A percentile compares a stretch with the other conserved stretches of the same genome.
Evolutionary conservation across 1,140 invertebrate genomes (phyloP).

Genomic region (Papilio aristodemus): DNA sequence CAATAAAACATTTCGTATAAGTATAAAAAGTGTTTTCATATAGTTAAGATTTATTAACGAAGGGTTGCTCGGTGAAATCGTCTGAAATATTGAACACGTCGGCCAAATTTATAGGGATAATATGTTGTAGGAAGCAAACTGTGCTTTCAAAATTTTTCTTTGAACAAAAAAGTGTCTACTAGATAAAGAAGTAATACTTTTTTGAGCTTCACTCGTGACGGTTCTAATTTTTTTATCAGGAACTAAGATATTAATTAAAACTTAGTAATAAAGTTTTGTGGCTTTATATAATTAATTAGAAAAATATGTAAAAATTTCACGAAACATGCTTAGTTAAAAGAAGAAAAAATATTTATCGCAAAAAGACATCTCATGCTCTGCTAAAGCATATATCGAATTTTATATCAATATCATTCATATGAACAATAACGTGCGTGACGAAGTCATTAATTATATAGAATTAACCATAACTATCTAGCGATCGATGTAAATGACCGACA

Average conservation of each 20-base stretch:
- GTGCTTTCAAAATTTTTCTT: conserved; percentile 19
- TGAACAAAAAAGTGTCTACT: conserved; percentile 11
- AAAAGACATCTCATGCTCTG: too few species aligned
- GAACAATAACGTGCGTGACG: not conserved
- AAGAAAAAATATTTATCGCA: too few species aligned
- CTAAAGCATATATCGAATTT: too few species aligned
- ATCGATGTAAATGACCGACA: conserved; percentile 59
- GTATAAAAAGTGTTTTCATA: conserved; percentile 27
- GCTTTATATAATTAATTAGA: too few species aligned
- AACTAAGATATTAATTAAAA: not conserved
- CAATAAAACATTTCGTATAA: conserved; percentile 8
- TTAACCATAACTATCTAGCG: conserved; percentile 20
- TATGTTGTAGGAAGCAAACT: conserved; percentile 60
- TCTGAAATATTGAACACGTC: conserved; percentile 76
- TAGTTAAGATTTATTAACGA: conserved; percentile 68
- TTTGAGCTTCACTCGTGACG: too few species aligned
- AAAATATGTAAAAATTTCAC: too few species aligned
- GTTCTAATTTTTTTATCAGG: not conserved
- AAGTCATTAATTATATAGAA: conserved; percentile 27
- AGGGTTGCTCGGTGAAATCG: conserved; percentile 72
- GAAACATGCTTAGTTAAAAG: not conserved
- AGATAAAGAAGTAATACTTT: not conserved
- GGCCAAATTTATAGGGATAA: conserved; percentile 77
- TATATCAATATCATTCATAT: too few species aligned
- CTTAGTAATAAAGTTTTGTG: not conserved